Evolutionary conservation across 2,888 invertebrate species (phyloP).

Genomic region (Ptilodon capucinus): DNA sequence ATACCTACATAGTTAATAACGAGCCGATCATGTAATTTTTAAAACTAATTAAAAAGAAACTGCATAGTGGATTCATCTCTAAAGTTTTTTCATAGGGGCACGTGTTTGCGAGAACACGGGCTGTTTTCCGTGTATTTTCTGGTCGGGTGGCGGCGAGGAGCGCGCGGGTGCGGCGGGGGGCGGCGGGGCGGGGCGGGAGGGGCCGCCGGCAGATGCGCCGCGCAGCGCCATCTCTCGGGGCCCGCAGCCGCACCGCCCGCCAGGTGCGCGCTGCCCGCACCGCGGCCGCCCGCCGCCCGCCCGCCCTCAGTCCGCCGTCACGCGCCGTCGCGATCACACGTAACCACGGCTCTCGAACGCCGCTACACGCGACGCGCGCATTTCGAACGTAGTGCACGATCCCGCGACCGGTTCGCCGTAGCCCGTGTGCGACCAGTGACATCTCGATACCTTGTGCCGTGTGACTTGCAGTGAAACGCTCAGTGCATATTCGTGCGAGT

Average conservation of each 20-base stretch:
- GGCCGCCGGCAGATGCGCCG: conserved; percentile 74
- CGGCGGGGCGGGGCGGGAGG: conserved; percentile 46
- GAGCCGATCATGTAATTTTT: background rate
- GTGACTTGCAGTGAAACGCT: conserved; percentile 79
- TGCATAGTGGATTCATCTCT: conserved; percentile 55
- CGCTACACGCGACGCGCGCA: conserved; percentile 76
- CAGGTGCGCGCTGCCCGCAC: conserved; percentile 74
- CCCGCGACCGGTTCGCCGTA: conserved; percentile 73
- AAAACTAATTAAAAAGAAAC: conserved; percentile 41
- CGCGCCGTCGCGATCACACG: conserved; percentile 73
- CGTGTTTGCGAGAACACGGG: conserved; percentile 70
- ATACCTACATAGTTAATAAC: too few species aligned
- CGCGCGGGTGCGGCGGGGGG: conserved; percentile 36
- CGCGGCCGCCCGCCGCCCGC: conserved; percentile 75
- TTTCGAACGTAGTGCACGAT: conserved; percentile 78
- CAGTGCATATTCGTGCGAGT: conserved; percentile 75
- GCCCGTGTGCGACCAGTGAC: conserved; percentile 77
- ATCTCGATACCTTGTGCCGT: conserved; percentile 73
- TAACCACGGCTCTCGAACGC: conserved; percentile 57
- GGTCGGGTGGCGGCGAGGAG: conserved; percentile 55
- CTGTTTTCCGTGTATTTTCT: conserved; percentile 79
- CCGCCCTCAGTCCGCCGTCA: conserved; percentile 79
- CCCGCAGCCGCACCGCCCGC: conserved; percentile 48
- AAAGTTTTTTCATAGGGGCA: conserved; percentile 72
- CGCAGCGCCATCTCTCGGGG: conserved; percentile 78